These are phyloP conservation scores for Lepilemur ruficaudatus DNA, from an alignment of 2,797 vertebrate species.

Conservation along the genomic window DNA sequence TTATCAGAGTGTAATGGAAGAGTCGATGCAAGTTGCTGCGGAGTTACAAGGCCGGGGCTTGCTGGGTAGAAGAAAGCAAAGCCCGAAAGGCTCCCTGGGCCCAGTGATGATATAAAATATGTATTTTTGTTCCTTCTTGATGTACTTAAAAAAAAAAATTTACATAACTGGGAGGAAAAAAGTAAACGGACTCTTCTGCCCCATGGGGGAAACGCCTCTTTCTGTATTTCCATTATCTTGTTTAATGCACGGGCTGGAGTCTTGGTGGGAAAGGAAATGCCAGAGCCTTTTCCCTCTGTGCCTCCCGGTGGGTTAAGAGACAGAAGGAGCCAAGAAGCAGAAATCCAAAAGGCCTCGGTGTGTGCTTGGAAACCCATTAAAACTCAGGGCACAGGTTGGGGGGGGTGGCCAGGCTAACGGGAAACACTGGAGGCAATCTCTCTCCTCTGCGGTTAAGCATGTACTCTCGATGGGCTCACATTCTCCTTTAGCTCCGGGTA, in stretches of 20 bases:
- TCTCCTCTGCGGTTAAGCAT: neutral
- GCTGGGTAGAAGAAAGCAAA: slow-evolving; percentile 62
- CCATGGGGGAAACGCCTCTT: slow-evolving; percentile 58
- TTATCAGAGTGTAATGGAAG: slow-evolving; percentile 65
- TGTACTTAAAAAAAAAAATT: neutral
- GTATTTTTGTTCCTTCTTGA: slow-evolving; percentile 54
- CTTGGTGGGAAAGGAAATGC: slow-evolving; percentile 65
- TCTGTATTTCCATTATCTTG: slow-evolving; percentile 77
- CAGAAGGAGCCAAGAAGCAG: slow-evolving; percentile 47
- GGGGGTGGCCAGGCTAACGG: neutral
- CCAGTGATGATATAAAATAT: slow-evolving; percentile 66
- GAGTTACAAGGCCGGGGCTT: slow-evolving; percentile 53
- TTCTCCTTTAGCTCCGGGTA: neutral
- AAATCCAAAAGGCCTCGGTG: slow-evolving; percentile 55
- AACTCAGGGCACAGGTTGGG: neutral
- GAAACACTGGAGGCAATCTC: neutral
- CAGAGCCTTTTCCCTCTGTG: slow-evolving; percentile 37
- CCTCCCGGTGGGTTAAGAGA: slow-evolving; percentile 66
- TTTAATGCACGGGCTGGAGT: slow-evolving; percentile 60
- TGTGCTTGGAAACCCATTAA: slow-evolving; percentile 59
- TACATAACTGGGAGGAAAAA: slow-evolving; percentile 69
- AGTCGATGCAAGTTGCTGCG: neutral
- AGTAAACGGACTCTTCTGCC: slow-evolving; percentile 56
- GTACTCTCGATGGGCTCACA: neutral
- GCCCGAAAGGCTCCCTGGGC: slow-evolving; percentile 21